These are phyloP conservation scores for Strigamia transsilvanica DNA, from an alignment of 2,888 invertebrate species.

Conservation along the genomic window DNA sequence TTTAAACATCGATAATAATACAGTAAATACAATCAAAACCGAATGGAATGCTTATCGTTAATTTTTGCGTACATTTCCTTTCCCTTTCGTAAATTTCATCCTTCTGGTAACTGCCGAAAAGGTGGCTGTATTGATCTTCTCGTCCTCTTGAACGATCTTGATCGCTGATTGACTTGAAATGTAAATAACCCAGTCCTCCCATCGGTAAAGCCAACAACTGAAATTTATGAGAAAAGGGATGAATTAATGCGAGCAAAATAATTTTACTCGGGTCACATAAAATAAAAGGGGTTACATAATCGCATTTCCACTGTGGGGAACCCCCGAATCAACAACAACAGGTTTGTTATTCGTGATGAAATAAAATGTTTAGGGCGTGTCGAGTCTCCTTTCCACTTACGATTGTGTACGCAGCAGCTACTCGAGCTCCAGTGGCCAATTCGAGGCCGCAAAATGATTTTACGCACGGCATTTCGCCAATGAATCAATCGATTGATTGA, in stretches of 20 bases:
- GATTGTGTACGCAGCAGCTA: background rate
- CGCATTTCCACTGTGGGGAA: too few species aligned
- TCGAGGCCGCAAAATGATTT: background rate
- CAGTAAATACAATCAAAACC: too few species aligned
- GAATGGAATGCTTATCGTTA: too few species aligned
- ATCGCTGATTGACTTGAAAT: background rate
- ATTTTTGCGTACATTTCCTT: too few species aligned
- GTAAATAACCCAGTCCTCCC: background rate
- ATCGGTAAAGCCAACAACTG: background rate
- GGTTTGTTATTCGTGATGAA: too few species aligned
- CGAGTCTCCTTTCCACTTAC: background rate
- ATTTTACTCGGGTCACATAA: background rate
- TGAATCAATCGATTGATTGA: background rate
- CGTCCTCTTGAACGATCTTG: background rate
- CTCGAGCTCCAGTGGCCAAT: background rate
- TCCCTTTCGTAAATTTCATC: background rate
- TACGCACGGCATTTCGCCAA: background rate
- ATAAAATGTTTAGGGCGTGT: too few species aligned
- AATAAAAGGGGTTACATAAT: too few species aligned
- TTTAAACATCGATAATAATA: too few species aligned
- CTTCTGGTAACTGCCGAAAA: background rate
- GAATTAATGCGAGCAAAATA: background rate
- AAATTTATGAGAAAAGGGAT: background rate
- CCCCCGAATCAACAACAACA: background rate
- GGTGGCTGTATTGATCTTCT: background rate